Percentiles rank a stretch among this genome's conserved stretches.
Conservation (phyloP, 2,888 invertebrate species). For the Cataglyphis altisquamis region DNA sequence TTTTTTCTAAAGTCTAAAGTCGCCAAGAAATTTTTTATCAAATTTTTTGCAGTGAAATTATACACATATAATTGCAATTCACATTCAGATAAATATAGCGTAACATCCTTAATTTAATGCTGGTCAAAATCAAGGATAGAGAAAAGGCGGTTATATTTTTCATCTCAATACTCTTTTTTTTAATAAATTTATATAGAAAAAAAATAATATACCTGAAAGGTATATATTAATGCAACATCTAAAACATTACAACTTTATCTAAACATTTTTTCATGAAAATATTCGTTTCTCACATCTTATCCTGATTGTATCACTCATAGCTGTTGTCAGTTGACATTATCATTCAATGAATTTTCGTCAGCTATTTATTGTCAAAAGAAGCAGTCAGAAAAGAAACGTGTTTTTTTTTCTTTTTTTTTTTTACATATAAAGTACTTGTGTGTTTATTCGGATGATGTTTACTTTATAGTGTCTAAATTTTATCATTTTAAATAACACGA, state of each 20-base stretch:
- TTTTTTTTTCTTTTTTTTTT: neutral
- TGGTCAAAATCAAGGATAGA: no score
- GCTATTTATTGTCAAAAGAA: constrained; percentile 14
- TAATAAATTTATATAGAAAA: neutral
- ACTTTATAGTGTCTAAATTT: neutral
- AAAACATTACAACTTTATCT: neutral
- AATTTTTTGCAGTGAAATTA: no score
- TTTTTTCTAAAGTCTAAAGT: neutral
- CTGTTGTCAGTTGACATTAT: constrained; percentile 5
- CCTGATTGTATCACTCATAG: neutral
- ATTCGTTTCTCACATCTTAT: neutral
- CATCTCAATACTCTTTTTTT: neutral
- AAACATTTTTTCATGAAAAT: neutral
- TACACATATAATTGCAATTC: no score
- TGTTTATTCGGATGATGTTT: neutral
- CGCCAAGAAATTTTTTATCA: no score
- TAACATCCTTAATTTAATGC: no score
- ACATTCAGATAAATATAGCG: no score
- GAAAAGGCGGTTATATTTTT: no score
- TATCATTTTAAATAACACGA: neutral
- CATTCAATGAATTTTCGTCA: constrained; percentile 26
- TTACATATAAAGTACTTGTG: neutral
- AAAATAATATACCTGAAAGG: neutral
- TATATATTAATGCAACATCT: neutral
- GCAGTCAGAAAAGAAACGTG: constrained; percentile 1